A percentile compares a stretch with the other conserved stretches of the same genome.
Evolutionary conservation across 2,797 vertebrate species (phyloP).

Genomic region (Chelonia mydas): DNA sequence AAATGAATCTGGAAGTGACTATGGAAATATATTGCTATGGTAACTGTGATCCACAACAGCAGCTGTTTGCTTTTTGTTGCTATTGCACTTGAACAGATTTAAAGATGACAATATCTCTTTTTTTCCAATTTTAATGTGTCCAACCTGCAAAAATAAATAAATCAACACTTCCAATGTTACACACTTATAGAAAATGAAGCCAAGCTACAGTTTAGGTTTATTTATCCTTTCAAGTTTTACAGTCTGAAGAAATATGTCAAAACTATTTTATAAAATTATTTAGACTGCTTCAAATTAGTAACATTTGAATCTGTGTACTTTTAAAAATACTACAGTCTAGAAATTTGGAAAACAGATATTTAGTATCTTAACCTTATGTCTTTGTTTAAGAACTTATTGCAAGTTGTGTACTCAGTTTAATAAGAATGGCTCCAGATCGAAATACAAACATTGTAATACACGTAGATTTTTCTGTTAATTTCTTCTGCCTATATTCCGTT

Average conservation of each 20-base stretch:
- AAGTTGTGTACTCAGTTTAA: not conserved
- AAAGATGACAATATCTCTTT: slow-evolving; percentile 29
- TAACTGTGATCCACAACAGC: slow-evolving; percentile 64
- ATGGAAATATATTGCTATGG: slow-evolving; percentile 71
- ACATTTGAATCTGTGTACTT: not conserved
- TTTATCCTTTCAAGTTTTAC: not conserved
- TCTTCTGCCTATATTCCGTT: not conserved
- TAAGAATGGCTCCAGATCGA: not conserved
- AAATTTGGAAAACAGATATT: not conserved
- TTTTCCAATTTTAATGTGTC: slow-evolving; percentile 5
- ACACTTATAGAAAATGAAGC: not conserved
- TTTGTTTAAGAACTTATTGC: not conserved
- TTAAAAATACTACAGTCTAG: not conserved
- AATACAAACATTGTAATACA: not conserved
- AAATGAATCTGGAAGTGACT: slow-evolving; percentile 59
- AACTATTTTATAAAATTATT: not conserved
- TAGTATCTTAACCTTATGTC: no score
- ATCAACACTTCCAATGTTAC: slow-evolving; percentile 20
- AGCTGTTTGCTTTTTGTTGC: slow-evolving; percentile 49
- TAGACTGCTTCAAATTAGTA: not conserved
- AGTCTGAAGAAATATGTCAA: not conserved
- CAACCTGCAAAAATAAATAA: slow-evolving; percentile 1
- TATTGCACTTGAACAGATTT: slow-evolving; percentile 30
- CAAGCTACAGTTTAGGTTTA: not conserved
- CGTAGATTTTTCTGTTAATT: not conserved